Base-by-base conservation (phyloP, 2,888 invertebrate genomes). In the Amblyjoppa fuscipennis region DNA sequence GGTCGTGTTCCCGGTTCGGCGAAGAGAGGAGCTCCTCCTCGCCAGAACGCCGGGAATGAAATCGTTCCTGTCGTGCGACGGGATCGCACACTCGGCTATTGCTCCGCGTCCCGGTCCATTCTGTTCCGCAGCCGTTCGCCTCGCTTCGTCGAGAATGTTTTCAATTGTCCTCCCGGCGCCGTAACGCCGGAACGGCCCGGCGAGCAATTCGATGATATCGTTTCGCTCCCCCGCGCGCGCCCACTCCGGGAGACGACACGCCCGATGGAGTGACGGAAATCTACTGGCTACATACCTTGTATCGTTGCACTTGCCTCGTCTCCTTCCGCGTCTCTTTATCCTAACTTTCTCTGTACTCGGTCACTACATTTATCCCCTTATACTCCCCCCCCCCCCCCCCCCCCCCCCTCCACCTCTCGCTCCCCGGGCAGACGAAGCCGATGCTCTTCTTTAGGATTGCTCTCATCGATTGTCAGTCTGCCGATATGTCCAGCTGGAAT, bases 161-260 rank as follows among this genome's bases (percentile, higher is more conserved):
- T 78, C 78, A 70, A 69, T 78, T 78, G 78, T 78, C 78, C 78
- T 78, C 78, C 69, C 41, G 78, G 78, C 78, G 78, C 78, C 78
- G 78, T 78, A 69, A 78, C 78, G 69, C 69, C 77, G 77, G 56
- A 77, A 77, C 68, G 69, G 76, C 66, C 56, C 69, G 59, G 69
- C 69, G 41, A 59, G 69, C 78, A 78, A 78, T 78, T 78, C 69
- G 59, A 78, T 51, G 78, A 78, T 78, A 78, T 78, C 69, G 78
- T 78, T 78, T 78, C 59, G 68, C 69, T 66, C 34, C 78, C 59
- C 59, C 31, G 28, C 61, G 56, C 69, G 28, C 53, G 56, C 69
- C 51, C n/a, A 25, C 61, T 34, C 25, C 31, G n/a, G 53, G 38
- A 56, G 61, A 49, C 45, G 61, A 77, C 56, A 53, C n/a, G 64